Evolutionary conservation across 2,797 vertebrate species (phyloP), one percentile per base, ranked within the genome.

Genomic region (Tenualosa thibaudeaui): DNA sequence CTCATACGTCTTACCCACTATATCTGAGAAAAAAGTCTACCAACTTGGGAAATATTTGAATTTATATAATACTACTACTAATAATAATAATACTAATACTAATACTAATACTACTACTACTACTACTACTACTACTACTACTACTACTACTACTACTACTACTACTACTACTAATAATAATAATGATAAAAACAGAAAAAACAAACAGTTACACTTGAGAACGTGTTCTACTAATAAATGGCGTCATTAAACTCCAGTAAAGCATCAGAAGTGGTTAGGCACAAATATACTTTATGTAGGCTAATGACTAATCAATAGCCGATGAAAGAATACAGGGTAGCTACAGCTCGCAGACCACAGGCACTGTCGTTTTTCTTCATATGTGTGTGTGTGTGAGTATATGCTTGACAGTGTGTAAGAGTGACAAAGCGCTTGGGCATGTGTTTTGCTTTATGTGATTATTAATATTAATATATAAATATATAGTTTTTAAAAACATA

Each of bases 311-410:
- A 75, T 75, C 31, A 75, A 75, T 40, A 75, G 17, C 56, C 56
- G 19, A n/a, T 58, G 5, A 58, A 58, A 54, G 3, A 58, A 58
- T 22, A 7, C 3, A 3, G 56, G 56, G 19, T 22, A 22, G 19
- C 19, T 7, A 56, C 4, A 56, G 17, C 53, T 56, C 53, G 19
- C 31, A 31, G 1, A 31, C 31, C 31, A 31, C 31, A 31, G 31
- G 31, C 31, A 31, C 31, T 31, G 31, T 31, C 31, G 31, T 31
- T 31, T 31, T 31, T 31, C 31, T 31, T 31, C 51, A 54, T 12
- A 54, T 19, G n/a, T 83, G 60, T 83, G 15, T 83, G 15, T 31
- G n/a, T 68, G n/a, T 43, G 50, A 54, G 50, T 84, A 19, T 81
- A 26, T 58, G 26, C 51, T 65, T 84, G 26, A 22, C 22, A 24